Evolutionary conservation across 1,140 invertebrate species (phyloP), one percentile per base, ranked within the genome.

Genomic region (Hestina assimilis): DNA sequence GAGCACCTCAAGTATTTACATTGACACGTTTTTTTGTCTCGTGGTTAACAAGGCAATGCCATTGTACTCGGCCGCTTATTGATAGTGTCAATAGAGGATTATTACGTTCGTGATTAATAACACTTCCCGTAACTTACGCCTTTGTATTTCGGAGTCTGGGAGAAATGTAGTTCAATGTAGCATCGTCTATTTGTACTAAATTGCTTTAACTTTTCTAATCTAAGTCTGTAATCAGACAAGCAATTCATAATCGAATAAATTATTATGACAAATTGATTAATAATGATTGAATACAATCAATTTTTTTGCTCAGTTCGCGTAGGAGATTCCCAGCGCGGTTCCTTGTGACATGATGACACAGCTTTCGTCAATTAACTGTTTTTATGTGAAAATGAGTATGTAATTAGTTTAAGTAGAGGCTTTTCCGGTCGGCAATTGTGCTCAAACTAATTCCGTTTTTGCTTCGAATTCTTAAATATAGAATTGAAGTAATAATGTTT

Each of bases 11-110:
- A 69, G 62, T 83, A 69, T 87, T 84, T 84, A 79, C 72, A 70
- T 74, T 87, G 75, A 84, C 83, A 79, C 69, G 74, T 85, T 85
- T 82, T 66, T 87, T 87, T 82, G 71, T 78, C 59, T 50, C 64
- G 66, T 70, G 61, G 66, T 72, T 83, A 85, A 85, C 83, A 81
- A 87, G 70, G 59, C 73, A 62, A 72, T 66, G 65, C 64, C 70
- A 86, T 83, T 81, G 83, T 84, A 63, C 68, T 65, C 55, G 56
- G 28, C 51, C 65, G 69, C 64, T 72, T 79, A 78, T 80, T 82
- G 77, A 75, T 83, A 81, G 61, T 77, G 79, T 83, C 75, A 83
- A 85, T 79, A 81, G 35, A 67, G 40, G 65, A 80, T 84, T 74
- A 77, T 83, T 76, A 76, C 67, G 58, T 62, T 58, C 59, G 63